phyloP scores from a whole-genome alignment of 1,140 invertebrate species.

The Meteorus sp. region DNA sequence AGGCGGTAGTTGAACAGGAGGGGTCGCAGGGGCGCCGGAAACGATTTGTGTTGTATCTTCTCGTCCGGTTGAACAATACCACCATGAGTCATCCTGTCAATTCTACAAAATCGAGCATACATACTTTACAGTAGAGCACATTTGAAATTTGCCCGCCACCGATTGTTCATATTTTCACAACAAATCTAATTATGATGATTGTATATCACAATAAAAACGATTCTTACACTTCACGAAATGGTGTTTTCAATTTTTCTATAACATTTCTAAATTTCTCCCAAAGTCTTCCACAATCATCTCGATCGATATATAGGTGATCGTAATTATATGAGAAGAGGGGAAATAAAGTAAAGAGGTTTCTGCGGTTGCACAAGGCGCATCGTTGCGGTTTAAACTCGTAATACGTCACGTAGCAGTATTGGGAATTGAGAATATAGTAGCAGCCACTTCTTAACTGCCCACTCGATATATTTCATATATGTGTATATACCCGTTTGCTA shows the following conservation, averaged over 20 bases:
- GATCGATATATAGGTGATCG: conserved; percentile 31
- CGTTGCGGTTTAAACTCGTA: conserved; percentile 54
- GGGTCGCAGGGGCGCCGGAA: conserved; percentile 36
- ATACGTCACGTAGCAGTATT: conserved; percentile 47
- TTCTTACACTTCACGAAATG: too few species aligned
- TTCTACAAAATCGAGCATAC: conserved; percentile 36
- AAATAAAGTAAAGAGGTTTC: conserved; percentile 41
- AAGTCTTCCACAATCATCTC: background rate
- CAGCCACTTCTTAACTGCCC: conserved; percentile 50
- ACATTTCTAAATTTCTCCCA: too few species aligned
- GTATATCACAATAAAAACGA: too few species aligned
- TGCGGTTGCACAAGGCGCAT: conserved; percentile 49
- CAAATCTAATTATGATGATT: too few species aligned
- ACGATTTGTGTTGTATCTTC: conserved; percentile 44
- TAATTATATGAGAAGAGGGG: conserved; percentile 38
- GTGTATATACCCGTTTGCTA: conserved; percentile 33
- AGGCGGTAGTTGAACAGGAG: conserved; percentile 30
- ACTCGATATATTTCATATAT: conserved; percentile 22
- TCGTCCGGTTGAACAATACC: conserved; percentile 40
- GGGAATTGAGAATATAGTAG: conserved; percentile 24
- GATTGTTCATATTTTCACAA: too few species aligned
- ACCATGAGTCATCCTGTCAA: conserved; percentile 40
- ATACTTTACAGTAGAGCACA: background rate
- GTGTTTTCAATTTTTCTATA: too few species aligned
- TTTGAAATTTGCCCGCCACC: too few species aligned